Percentiles rank a stretch among this genome's conserved stretches.
phyloP scores from a whole-genome alignment of 2,797 vertebrate species.

The Pelobates cultripes region DNA sequence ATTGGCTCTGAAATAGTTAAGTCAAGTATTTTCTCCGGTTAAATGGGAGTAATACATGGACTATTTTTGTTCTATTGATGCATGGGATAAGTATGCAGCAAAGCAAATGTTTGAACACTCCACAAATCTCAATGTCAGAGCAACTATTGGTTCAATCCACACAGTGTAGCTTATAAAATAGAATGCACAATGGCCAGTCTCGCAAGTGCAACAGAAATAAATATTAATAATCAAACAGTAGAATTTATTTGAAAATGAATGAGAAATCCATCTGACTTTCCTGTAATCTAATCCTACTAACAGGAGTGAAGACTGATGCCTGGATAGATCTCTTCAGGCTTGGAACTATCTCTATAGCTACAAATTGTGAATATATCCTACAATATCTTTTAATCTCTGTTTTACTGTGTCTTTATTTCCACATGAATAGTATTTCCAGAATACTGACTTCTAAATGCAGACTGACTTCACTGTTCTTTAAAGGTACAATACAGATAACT shows the following conservation, averaged over 20 bases:
- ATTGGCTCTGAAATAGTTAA: background rate
- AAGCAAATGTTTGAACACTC: background rate
- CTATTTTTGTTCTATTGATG: background rate
- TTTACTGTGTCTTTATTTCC: background rate
- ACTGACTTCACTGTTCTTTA: too few relatives aligned
- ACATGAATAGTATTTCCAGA: background rate
- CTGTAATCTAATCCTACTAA: slow-evolving; percentile 45
- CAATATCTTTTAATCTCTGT: background rate
- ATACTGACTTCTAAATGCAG: too few relatives aligned
- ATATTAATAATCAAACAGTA: slow-evolving; percentile 26
- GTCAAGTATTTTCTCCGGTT: background rate
- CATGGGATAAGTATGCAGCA: background rate
- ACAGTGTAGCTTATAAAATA: background rate
- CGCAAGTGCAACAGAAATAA: slow-evolving; percentile 35
- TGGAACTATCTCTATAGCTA: slow-evolving; percentile 35
- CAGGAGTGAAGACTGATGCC: slow-evolving; percentile 37
- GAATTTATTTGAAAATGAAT: slow-evolving; percentile 24
- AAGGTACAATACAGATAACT: too few relatives aligned
- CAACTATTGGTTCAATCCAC: background rate
- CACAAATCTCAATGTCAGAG: background rate
- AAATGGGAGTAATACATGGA: background rate
- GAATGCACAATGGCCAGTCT: slow-evolving; percentile 9
- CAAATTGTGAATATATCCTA: background rate
- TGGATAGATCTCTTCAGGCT: background rate
- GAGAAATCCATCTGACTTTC: slow-evolving; percentile 33